These are phyloP conservation scores for Mimachlamys varia DNA, from an alignment of 2,888 invertebrate species.

Conservation along the genomic window DNA sequence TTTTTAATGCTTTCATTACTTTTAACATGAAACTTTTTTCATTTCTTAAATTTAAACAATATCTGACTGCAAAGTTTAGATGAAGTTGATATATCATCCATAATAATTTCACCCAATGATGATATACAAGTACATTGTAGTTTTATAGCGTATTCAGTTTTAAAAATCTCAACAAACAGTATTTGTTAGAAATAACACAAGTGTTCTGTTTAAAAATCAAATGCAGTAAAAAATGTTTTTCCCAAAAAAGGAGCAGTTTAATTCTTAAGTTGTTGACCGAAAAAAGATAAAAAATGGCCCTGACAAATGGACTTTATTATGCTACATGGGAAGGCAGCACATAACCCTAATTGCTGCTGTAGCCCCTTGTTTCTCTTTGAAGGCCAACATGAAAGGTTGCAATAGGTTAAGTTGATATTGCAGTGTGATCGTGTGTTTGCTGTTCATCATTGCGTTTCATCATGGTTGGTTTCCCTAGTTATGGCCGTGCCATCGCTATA, in stretches of 20 bases:
- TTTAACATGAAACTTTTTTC: too few species aligned
- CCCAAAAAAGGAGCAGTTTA: background rate
- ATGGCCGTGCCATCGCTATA: background rate
- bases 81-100: too few species aligned
- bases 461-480: constrained; percentile 28
- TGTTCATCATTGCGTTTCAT: constrained; percentile 34
- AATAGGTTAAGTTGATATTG: constrained; percentile 31
- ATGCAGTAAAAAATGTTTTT: background rate
- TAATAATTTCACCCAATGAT: too few species aligned
- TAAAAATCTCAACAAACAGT: too few species aligned
- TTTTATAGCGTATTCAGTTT: too few species aligned
- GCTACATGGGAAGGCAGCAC: background rate
- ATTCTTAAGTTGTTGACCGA: constrained; percentile 33
- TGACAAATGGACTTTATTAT: background rate
- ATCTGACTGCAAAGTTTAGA: too few species aligned
- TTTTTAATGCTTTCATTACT: too few species aligned
- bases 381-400: constrained; percentile 3
- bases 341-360: background rate
- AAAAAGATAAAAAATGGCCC: background rate
- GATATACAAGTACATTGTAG: too few species aligned
- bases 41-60: too few species aligned
- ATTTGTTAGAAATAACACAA: too few species aligned
- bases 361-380: constrained; percentile 30
- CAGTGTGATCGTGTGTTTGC: background rate
- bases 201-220: background rate